These are phyloP conservation scores for Hydrolagus affinis DNA, from an alignment of 2,113 vertebrate species.

Conservation along the genomic window DNA sequence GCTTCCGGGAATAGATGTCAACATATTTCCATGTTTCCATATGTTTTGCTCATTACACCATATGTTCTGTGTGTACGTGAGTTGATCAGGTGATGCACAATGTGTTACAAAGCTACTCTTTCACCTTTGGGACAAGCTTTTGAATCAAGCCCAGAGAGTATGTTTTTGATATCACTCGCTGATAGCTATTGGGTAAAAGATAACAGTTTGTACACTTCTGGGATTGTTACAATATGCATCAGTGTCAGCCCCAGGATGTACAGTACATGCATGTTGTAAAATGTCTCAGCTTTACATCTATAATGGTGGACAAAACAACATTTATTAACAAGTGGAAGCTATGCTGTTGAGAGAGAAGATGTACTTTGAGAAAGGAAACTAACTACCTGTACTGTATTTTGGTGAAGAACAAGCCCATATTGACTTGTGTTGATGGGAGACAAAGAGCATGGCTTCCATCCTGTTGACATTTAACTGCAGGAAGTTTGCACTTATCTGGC, in stretches of 20 bases:
- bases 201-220: conserved; percentile 13
- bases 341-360: not conserved
- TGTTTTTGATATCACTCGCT: not conserved
- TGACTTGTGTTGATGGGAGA: too few relatives aligned
- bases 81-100: not conserved
- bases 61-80: not conserved
- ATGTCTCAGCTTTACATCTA: not conserved
- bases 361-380: not conserved
- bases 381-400: too few relatives aligned
- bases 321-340: not conserved
- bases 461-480: too few relatives aligned
- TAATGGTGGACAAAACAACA: not conserved
- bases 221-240: conserved; percentile 6
- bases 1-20: too few relatives aligned
- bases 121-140: not conserved
- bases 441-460: too few relatives aligned
- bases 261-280: not conserved
- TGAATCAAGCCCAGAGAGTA: conserved; percentile 4
- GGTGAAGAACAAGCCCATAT: not conserved
- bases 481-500: too few relatives aligned
- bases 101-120: not conserved
- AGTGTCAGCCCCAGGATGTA: not conserved
- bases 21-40: too few relatives aligned
- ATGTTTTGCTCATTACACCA: not conserved
- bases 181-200: conserved; percentile 9